These are phyloP conservation scores for Propsilocerus akamusi DNA, from an alignment of 1,140 invertebrate species.

Conservation along the genomic window DNA sequence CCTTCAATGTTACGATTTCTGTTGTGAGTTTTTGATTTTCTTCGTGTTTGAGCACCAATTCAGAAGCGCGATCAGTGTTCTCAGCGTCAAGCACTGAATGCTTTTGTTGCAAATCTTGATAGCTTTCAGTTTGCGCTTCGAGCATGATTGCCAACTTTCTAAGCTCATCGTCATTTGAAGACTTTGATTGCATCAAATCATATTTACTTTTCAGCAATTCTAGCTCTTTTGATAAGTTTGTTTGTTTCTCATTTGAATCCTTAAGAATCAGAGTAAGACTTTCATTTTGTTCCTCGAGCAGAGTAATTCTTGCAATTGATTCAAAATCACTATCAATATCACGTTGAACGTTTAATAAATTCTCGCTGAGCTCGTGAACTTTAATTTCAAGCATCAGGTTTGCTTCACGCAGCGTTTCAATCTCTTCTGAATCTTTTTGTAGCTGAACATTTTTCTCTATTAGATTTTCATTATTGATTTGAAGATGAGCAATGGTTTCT, in stretches of 20 bases:
- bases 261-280: neutral
- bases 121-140: neutral
- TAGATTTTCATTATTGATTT: neutral
- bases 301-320: neutral
- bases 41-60: neutral
- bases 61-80: neutral
- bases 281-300: neutral
- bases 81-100: neutral
- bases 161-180: neutral
- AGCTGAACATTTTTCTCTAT: neutral
- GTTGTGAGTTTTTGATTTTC: neutral
- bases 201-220: neutral
- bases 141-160: neutral
- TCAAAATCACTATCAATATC: too few relatives aligned
- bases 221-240: neutral
- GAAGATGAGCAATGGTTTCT: conserved; percentile 5
- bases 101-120: neutral
- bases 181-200: neutral
- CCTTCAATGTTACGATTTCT: neutral
- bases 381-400: conserved; percentile 5
- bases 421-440: neutral
- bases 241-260: neutral
- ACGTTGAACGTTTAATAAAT: too few relatives aligned
- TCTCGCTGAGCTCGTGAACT: neutral
- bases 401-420: conserved; percentile 1